Base-by-base conservation (phyloP, 2,113 vertebrate genomes). In the Desmodus rotundus region DNA sequence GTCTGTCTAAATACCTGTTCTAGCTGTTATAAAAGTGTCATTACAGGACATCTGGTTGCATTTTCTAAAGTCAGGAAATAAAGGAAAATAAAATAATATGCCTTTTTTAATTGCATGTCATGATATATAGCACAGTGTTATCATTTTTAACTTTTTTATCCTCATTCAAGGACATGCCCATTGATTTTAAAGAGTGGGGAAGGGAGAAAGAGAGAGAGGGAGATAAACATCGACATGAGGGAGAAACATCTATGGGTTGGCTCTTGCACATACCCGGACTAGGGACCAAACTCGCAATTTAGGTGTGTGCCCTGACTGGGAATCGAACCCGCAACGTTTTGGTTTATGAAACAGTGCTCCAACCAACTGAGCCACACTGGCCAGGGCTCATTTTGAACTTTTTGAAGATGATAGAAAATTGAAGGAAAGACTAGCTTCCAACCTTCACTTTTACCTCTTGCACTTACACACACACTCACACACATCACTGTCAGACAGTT, bases 11-110 rank as follows among this genome's bases (percentile, higher is more conserved):
- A 86, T 77, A 74, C 36, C 72, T 72, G 54, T 56, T 43, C 33
- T 58, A 52, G 68, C 43, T 94, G 15, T 74, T 58, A 68, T 38
- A n/a, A 95, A 43, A 43, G 54, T 70, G 36, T 19, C 41, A 45
- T 87, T 38, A 10, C 56, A 58, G 63, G 20, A n/a, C 56, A 72
- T 76, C 82, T 73, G 52, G 31, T 65, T 89, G 36, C 28, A 61
- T 91, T 93, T 93, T 94, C 80, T 87, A 84, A 45, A 80, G 47
- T 78, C 82, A 82, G 38, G 54, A 83, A 85, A 73, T 68, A 93
- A 93, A 91, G 31, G 16, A 54, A 95, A 89, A 86, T 45, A 93
- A 96, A 93, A 68, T 65, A 86, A 87, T 72, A 92, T 3, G 31
- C 28, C 87, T 80, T 90, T 89, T 91, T 77, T 72, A 87, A 63